Conservation (phyloP, 2,113 vertebrate genomes). For the Callaeas wilsoni region DNA sequence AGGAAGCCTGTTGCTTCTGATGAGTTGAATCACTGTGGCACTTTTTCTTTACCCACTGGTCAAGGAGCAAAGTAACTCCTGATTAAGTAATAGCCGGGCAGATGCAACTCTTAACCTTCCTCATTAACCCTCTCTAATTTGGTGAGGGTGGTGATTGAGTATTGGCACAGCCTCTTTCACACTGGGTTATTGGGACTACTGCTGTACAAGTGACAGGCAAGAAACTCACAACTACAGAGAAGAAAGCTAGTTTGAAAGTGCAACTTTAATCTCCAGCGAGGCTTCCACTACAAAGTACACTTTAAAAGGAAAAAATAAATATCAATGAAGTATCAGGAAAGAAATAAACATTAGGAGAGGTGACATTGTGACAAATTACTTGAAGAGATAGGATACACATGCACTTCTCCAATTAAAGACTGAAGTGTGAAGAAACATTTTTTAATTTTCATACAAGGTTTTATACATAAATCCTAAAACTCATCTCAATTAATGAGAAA, state of each 20-base stretch:
- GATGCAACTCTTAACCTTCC: background rate
- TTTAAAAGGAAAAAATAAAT: background rate
- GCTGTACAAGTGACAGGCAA: background rate
- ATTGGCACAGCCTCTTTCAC: background rate
- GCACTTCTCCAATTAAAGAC: background rate
- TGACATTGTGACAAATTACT: background rate
- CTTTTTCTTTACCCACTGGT: background rate
- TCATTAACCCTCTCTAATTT: background rate
- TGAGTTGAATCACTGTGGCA: background rate
- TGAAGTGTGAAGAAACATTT: background rate
- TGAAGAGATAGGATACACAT: background rate
- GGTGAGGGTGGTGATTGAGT: background rate
- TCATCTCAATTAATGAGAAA: background rate
- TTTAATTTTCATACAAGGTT: background rate
- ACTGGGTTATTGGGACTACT: background rate
- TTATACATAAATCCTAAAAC: background rate
- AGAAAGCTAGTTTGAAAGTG: background rate
- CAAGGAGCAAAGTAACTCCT: conserved; percentile 5
- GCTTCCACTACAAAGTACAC: background rate
- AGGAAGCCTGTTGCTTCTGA: background rate
- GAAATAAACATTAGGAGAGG: background rate
- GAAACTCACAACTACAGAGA: background rate
- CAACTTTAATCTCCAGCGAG: background rate
- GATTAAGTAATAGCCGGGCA: background rate
- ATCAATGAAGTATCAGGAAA: background rate